Evolutionary conservation across 2,113 vertebrate species (phyloP), one percentile per base, ranked within the genome.

Genomic region (Daphoenositta chrysoptera): DNA sequence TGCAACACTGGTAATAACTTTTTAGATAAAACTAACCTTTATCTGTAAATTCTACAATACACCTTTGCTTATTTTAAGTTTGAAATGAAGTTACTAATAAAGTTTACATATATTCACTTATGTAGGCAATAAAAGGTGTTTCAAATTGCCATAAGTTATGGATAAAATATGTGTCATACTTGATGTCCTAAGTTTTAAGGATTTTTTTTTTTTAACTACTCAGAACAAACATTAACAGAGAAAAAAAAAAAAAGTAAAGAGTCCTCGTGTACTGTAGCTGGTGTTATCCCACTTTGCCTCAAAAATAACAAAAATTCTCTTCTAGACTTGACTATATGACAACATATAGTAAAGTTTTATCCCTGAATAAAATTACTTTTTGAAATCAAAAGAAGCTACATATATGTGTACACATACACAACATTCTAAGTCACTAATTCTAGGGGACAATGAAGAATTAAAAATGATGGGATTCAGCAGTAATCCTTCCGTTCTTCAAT

Each of bases 101-200:
- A 96, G 88, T 97, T 96, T 96, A 96, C 94, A 94, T 97, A 93
- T 90, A 94, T 92, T 97, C 94, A 96, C 84, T 96, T 96, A 96
- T 53, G 90, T 90, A 94, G 93, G 93, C 96, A 96, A 96, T 96
- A 96, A 96, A 95, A 93, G 83, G 72, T 97, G 86, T 96, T 90
- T 96, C 76, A 93, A 96, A 83, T 78, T 94, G 75, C 92, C 82
- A 8, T 63, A 96, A 96, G 63, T 90, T 88, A 96, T 69, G 88
- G 92, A 86, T 92, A 97, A 96, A 94, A 93, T 78, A 96, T 20
- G 96, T 93, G 92, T 97, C 90, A 89, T 96, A 95, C 57, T 96
- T 95, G 91, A 87, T 94, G 85, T 96, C 60, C 88, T 93, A 63
- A 86, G 53, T 93, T 88, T 56, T 75, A 87, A 92, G 56, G 79